A percentile compares a stretch with the other conserved stretches of the same genome.
These are phyloP conservation scores for Andricus curvator DNA, from an alignment of 2,888 invertebrate species.

Conservation along the genomic window DNA sequence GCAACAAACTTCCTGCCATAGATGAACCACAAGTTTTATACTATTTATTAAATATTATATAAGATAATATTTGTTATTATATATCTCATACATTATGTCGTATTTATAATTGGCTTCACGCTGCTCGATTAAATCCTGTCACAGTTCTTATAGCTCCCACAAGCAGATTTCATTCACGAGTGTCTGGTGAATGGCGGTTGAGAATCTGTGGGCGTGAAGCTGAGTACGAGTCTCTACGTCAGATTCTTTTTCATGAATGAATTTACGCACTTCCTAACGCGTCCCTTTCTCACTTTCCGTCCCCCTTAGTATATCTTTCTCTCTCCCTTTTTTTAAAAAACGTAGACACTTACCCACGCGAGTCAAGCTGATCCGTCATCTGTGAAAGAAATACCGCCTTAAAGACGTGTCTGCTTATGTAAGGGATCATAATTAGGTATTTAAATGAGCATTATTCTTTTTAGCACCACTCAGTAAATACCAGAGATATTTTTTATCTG, in stretches of 20 bases:
- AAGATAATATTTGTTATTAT: neutral
- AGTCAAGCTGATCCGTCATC: neutral
- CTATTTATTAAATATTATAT: neutral
- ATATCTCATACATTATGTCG: neutral
- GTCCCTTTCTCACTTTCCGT: slow-evolving; percentile 11
- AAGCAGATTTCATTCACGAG: slow-evolving; percentile 60
- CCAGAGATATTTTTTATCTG: too few relatives aligned
- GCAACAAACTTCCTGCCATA: neutral
- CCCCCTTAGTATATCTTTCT: neutral
- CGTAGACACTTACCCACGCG: neutral
- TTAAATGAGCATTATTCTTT: neutral
- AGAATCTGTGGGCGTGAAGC: slow-evolving; percentile 69
- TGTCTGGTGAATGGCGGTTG: slow-evolving; percentile 64
- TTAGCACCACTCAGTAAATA: too few relatives aligned
- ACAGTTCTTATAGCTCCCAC: slow-evolving; percentile 7
- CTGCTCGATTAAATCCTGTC: neutral
- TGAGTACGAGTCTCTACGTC: slow-evolving; percentile 44
- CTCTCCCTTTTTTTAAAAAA: neutral
- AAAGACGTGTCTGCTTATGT: neutral
- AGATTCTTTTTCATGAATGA: slow-evolving; percentile 69
- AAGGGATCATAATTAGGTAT: neutral
- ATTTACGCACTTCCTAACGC: slow-evolving; percentile 60
- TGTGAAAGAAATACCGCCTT: neutral
- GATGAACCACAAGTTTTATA: neutral
- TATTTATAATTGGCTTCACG: neutral